Evolutionary conservation across 2,113 vertebrate species (phyloP).

Genomic region (Pandion haliaetus): DNA sequence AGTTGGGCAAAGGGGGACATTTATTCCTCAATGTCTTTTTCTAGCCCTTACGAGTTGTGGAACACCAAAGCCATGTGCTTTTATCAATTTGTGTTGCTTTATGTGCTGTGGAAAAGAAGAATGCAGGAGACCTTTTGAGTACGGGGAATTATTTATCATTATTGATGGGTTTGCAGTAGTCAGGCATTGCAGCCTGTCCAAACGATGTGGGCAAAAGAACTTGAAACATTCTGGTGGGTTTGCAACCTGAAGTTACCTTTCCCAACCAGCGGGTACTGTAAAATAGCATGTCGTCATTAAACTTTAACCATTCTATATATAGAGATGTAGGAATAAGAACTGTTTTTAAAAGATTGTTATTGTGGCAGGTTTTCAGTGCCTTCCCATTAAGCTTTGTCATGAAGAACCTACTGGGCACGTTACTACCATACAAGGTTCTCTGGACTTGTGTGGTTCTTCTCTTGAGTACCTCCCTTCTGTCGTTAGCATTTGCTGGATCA

Average conservation of each 20-base stretch:
- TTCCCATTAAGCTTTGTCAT: neutral
- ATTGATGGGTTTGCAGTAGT: neutral
- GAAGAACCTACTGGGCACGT: rapidly evolving
- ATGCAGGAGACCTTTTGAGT: neutral
- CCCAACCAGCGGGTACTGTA: neutral
- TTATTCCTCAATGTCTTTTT: neutral
- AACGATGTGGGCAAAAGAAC: neutral
- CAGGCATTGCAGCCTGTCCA: neutral
- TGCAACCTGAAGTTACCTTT: neutral
- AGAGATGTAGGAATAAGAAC: neutral
- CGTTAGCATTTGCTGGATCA: neutral
- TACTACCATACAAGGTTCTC: neutral
- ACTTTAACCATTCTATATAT: neutral
- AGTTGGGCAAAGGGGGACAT: rapidly evolving
- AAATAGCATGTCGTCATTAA: neutral
- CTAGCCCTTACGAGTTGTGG: neutral
- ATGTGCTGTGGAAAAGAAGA: neutral
- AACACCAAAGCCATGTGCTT: neutral
- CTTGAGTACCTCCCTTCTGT: neutral
- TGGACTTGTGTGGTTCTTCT: neutral
- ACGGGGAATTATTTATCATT: neutral
- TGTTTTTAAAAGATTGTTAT: neutral
- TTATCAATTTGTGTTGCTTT: neutral
- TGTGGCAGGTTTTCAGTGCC: neutral
- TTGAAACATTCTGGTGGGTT: neutral